Evolutionary conservation across 2,113 vertebrate genomes (phyloP).

Genomic region (Lophius piscatorius): DNA sequence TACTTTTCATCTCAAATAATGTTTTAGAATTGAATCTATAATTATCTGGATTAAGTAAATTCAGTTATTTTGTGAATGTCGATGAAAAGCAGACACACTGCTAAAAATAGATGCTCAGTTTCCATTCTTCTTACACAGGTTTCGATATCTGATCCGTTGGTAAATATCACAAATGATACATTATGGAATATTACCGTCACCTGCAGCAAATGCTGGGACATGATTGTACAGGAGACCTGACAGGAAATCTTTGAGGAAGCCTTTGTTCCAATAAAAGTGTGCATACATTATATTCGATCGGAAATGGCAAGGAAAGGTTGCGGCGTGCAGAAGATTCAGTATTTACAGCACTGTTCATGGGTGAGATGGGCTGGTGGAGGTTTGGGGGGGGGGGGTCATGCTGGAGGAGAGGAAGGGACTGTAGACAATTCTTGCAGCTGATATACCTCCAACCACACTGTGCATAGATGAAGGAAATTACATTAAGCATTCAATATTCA

Average conservation of each 20-base stretch:
- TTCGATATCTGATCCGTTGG: too few relatives aligned
- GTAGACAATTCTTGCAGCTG: not conserved
- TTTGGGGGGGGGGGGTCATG: too few relatives aligned
- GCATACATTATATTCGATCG: not conserved
- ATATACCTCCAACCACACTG: conserved; percentile 4
- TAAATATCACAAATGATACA: too few relatives aligned
- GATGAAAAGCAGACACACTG: too few relatives aligned
- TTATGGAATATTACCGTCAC: not conserved
- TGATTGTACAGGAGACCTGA: conserved; percentile 3
- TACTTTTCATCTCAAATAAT: too few relatives aligned
- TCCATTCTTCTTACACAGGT: too few relatives aligned
- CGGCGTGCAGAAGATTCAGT: not conserved
- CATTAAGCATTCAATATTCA: conserved; percentile 69
- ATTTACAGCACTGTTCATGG: conserved; percentile 13
- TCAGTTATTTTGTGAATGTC: too few relatives aligned
- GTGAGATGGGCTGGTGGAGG: too few relatives aligned
- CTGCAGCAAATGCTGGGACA: not conserved
- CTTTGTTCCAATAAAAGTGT: not conserved
- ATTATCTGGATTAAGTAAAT: too few relatives aligned
- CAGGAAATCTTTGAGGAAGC: not conserved
- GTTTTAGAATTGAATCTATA: too few relatives aligned
- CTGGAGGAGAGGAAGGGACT: too few relatives aligned
- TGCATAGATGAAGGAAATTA: conserved; percentile 52
- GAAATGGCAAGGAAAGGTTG: conserved; percentile 6
- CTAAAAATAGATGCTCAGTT: too few relatives aligned